phyloP scores from a whole-genome alignment of 2,113 vertebrate species.

The Crotophaga sulcirostris region DNA sequence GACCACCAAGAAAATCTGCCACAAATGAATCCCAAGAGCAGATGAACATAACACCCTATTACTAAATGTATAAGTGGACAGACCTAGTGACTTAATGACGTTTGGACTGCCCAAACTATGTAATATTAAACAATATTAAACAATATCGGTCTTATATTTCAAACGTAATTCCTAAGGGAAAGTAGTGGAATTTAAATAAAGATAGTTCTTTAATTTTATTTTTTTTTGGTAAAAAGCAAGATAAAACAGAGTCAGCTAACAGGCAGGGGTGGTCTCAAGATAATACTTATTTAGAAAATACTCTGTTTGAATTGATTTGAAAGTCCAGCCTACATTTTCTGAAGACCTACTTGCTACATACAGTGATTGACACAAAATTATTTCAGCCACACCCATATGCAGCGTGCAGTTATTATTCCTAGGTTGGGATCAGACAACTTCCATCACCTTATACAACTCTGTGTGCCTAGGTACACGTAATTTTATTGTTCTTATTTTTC shows the following conservation, averaged over 20 bases:
- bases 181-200: not conserved
- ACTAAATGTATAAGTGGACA: not conserved
- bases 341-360: not conserved
- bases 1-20: not conserved
- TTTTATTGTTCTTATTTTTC: not conserved
- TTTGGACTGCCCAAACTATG: not conserved
- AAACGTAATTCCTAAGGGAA: not conserved
- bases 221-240: not conserved
- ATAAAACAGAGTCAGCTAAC: not conserved
- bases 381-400: not conserved
- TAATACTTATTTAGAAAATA: fast-evolving
- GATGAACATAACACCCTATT: not conserved
- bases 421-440: not conserved
- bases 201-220: not conserved
- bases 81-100: not conserved
- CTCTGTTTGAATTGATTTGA: not conserved
- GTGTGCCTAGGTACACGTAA: not conserved
- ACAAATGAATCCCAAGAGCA: not conserved
- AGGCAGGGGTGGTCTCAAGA: not conserved
- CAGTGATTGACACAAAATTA: not conserved
- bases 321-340: not conserved
- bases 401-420: not conserved
- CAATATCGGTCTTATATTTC: not conserved
- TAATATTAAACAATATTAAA: not conserved
- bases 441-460: not conserved